These are phyloP conservation scores for Phlogophora meticulosa DNA, from an alignment of 2,888 invertebrate species.

Conservation along the genomic window DNA sequence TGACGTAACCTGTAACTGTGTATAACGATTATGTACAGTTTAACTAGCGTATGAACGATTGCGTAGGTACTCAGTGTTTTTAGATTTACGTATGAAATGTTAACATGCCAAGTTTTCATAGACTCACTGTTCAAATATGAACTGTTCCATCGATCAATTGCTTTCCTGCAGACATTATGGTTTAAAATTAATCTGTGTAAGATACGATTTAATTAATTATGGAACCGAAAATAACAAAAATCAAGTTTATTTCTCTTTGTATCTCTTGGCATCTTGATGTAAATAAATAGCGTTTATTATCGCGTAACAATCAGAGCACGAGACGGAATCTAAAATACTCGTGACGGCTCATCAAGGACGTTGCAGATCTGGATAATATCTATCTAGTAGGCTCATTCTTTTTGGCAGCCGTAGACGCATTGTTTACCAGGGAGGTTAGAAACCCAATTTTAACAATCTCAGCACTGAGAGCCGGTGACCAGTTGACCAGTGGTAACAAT, in stretches of 20 bases:
- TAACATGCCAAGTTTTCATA: not conserved
- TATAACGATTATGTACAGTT: conserved; percentile 16
- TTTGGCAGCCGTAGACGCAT: too few relatives aligned
- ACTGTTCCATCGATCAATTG: not conserved
- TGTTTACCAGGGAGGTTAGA: too few relatives aligned
- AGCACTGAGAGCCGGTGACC: too few relatives aligned
- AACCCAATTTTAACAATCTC: too few relatives aligned
- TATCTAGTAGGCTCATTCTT: too few relatives aligned
- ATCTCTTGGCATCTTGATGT: conserved; percentile 23
- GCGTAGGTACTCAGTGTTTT: conserved; percentile 4
- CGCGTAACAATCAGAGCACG: not conserved
- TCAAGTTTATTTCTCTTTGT: not conserved
- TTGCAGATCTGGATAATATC: not conserved
- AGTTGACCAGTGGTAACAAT: too few relatives aligned
- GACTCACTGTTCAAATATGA: not conserved
- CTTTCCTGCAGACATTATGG: too few relatives aligned
- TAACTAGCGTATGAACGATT: conserved; percentile 24
- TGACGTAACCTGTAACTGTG: conserved; percentile 38
- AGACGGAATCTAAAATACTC: not conserved
- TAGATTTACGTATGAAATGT: conserved; percentile 6
- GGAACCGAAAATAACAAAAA: conserved; percentile 4
- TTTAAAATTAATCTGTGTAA: too few relatives aligned
- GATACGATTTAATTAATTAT: not conserved
- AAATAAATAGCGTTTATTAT: conserved; percentile 13
- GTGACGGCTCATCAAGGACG: not conserved